Base-by-base conservation (phyloP, 2,113 vertebrate genomes). In the Ceyx melanurus region DNA sequence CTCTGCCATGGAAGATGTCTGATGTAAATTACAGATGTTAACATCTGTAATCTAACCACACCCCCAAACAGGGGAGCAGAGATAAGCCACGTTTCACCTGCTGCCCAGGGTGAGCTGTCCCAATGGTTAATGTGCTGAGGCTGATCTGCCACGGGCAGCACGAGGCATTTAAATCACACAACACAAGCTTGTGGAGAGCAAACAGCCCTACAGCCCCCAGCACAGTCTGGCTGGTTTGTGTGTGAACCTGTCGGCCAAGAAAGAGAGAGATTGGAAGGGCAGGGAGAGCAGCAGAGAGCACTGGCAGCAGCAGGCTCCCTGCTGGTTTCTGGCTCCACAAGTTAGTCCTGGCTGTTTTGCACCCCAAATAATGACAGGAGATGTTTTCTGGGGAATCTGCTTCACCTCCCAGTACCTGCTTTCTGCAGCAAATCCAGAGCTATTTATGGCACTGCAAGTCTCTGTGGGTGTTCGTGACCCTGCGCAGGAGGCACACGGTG, bases 21-120 rank as follows among this genome's bases (percentile, higher is more conserved):
- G 16, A 8, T 6, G 20, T 83, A 46, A 78, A 56, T 58, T 74
- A 37, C 43, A 78, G 45, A 43, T 62, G 13, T 16, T 56, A 53
- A 14, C 17, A 35, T 3, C 43, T 33, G 13, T 23, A 74, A 76
- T 71, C 10, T 35, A 83, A 56, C 31, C 50, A 83, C 42, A 64
- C 9, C 79, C 79, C 33, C 42, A 77, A 77, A 56, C 6, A 23
- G 23, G 22, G 3, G 17, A 53, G 26, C 45, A 54, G 77, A 54
- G 62, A 26, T 57, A 65, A 91, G 31, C 56, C 6, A 11, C 21
- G 8, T 73, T 76, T 79, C 75, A 79, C 75, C 82, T 76, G 82
- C n/a, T 85, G 91, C 84, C 77, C 87, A 94, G 87, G 87, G 89
- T 84, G 93, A 94, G 48, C 60, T 15, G n/a, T 28, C 23, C 35